A percentile compares a stretch with the other conserved stretches of the same genome.
Evolutionary conservation across 2,888 invertebrate species (phyloP).

Genomic region (Amphipoea oculea): DNA sequence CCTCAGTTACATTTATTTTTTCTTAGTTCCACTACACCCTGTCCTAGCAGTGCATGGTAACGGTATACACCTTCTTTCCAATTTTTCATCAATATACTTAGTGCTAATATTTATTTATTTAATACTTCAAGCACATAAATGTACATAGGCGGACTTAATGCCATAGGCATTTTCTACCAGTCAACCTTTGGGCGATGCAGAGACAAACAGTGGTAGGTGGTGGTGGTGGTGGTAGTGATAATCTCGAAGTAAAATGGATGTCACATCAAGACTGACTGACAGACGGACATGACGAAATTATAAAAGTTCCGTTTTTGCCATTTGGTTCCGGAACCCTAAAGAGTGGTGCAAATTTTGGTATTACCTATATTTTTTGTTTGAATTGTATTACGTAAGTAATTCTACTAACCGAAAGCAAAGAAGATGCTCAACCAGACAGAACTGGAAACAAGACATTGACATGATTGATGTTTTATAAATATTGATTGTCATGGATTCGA

Average conservation of each 20-base stretch:
- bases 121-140: no score
- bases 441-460: slow-evolving; percentile 1
- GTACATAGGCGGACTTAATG: no score
- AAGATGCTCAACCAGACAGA: slow-evolving; percentile 7
- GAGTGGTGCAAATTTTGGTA: background rate
- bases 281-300: background rate
- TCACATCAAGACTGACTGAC: background rate
- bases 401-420: background rate
- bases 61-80: background rate
- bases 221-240: no score
- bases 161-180: no score
- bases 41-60: background rate
- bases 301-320: background rate
- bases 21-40: background rate
- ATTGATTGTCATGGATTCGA: slow-evolving; percentile 29
- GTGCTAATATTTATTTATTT: no score
- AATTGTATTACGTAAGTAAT: background rate
- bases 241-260: background rate
- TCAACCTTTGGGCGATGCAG: no score
- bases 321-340: background rate
- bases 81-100: background rate
- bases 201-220: no score
- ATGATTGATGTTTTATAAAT: slow-evolving; percentile 33
- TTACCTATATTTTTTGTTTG: background rate
- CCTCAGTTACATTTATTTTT: background rate